Conservation (phyloP, 2,888 invertebrate genomes). For the Synanthedon vespiformis region DNA sequence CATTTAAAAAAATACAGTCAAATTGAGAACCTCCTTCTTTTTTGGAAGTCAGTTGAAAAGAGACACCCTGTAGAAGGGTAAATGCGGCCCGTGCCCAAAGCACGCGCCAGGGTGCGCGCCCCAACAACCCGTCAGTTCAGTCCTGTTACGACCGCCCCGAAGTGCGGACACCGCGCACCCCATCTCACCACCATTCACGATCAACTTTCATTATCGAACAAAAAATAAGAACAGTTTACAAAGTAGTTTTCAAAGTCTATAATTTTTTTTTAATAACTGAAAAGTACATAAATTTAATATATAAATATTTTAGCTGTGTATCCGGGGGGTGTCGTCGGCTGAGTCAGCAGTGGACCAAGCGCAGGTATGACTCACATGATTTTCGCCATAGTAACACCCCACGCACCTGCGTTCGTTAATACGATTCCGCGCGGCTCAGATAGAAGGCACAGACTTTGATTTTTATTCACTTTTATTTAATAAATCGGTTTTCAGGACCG, state of each 20-base stretch:
- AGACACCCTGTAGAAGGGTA: conserved; percentile 41
- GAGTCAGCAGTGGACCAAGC: conserved; percentile 53
- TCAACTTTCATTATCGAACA: conserved; percentile 11
- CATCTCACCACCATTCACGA: conserved; percentile 5
- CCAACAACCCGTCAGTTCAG: conserved; percentile 44
- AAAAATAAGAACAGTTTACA: not conserved
- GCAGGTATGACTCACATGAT: conserved; percentile 56
- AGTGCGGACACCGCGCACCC: conserved; percentile 51
- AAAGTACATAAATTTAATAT: no score
- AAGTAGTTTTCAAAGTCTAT: not conserved
- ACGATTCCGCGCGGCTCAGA: not conserved
- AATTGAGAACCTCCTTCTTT: no score
- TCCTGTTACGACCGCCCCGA: conserved; percentile 54
- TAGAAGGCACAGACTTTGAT: not conserved
- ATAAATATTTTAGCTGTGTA: conserved; percentile 15
- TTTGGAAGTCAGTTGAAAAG: no score
- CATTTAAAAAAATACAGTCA: no score
- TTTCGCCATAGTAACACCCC: conserved; percentile 63
- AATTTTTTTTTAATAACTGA: not conserved
- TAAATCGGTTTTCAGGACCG: no score
- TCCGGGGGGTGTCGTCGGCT: conserved; percentile 49
- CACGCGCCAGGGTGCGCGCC: conserved; percentile 55
- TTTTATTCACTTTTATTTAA: not conserved
- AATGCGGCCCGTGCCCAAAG: conserved; percentile 31
- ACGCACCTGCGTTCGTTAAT: conserved; percentile 11